These are phyloP conservation scores for Oenanthe oenanthe DNA, from an alignment of 2,113 vertebrate genomes.

Conservation along the genomic window DNA sequence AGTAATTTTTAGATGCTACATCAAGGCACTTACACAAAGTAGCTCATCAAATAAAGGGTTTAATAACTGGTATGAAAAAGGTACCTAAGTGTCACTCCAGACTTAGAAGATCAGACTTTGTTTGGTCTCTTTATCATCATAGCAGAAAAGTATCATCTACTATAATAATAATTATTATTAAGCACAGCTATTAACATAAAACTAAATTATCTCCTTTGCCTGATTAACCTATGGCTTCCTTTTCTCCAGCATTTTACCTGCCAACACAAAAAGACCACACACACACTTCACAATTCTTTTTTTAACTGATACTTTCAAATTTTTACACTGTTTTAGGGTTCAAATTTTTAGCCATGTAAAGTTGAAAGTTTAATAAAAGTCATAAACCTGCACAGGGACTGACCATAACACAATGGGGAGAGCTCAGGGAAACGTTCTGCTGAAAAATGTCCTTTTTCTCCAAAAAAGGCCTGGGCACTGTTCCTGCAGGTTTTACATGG, in stretches of 20 bases:
- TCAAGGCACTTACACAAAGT: not conserved
- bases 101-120: not conserved
- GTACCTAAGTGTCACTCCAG: not conserved
- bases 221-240: not conserved
- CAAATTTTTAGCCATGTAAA: not conserved
- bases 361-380: not conserved
- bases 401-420: rapidly evolving
- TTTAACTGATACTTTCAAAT: not conserved
- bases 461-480: not conserved
- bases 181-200: not conserved
- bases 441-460: not conserved
- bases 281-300: rapidly evolving
- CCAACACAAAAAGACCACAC: not conserved
- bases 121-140: not conserved
- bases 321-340: not conserved
- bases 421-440: rapidly evolving
- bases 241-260: not conserved
- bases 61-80: not conserved
- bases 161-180: not conserved
- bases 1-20: not conserved
- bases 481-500: not conserved
- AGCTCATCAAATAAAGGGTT: not conserved
- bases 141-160: not conserved
- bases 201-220: not conserved
- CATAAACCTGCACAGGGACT: not conserved